phyloP scores from a whole-genome alignment of 2,113 vertebrate species.

The Dasyurus viverrinus region DNA sequence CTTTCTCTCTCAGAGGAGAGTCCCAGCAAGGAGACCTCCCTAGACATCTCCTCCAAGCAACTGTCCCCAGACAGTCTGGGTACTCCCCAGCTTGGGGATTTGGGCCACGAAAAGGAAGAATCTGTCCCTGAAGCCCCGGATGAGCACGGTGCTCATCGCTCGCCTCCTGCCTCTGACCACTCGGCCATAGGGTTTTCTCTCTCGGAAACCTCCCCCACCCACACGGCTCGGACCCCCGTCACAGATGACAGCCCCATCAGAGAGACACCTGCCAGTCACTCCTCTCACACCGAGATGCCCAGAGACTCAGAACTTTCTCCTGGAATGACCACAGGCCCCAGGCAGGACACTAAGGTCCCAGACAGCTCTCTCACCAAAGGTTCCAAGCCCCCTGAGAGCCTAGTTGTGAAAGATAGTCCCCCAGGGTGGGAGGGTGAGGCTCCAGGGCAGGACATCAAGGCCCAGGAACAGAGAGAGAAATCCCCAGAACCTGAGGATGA shows the following conservation, averaged over 20 bases:
- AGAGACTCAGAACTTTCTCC: conserved; percentile 47
- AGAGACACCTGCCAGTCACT: conserved; percentile 52
- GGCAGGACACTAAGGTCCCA: conserved; percentile 49
- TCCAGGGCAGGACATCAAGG: conserved; percentile 41
- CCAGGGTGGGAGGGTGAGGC: conserved; percentile 61
- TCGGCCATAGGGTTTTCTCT: conserved; percentile 48
- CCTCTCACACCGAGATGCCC: conserved; percentile 33
- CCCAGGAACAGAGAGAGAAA: conserved; percentile 53
- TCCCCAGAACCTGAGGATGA: neutral
- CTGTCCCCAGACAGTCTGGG: conserved; percentile 79
- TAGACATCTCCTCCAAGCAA: conserved; percentile 80
- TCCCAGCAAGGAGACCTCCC: conserved; percentile 78
- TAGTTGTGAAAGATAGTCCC: conserved; percentile 60
- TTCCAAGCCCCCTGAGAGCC: conserved; percentile 58
- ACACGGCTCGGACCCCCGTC: conserved; percentile 71
- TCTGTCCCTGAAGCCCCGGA: conserved; percentile 37
- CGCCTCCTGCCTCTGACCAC: conserved; percentile 16
- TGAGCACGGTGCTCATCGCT: conserved; percentile 39
- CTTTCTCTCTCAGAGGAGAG: conserved; percentile 81
- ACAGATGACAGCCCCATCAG: conserved; percentile 65
- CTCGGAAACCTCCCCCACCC: conserved; percentile 64
- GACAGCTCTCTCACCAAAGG: conserved; percentile 71
- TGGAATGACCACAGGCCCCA: conserved; percentile 20
- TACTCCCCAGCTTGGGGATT: conserved; percentile 77
- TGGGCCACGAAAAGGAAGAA: conserved; percentile 72